A percentile compares a stretch with the other conserved stretches of the same genome.
These are phyloP conservation scores for Periparus ater DNA, from an alignment of 2,797 vertebrate genomes.

Conservation along the genomic window DNA sequence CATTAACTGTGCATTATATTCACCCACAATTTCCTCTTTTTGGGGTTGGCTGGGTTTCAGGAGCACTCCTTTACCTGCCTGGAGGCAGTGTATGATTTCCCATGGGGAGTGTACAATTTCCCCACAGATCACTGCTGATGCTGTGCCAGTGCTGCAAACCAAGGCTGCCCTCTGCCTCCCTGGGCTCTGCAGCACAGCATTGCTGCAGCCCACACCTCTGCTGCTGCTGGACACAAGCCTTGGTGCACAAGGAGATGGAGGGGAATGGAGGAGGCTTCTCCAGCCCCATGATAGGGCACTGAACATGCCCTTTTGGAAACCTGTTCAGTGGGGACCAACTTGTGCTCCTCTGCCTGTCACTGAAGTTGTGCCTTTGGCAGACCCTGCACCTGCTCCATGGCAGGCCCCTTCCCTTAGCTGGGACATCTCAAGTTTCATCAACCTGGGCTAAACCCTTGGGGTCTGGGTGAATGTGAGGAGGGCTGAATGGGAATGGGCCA, in stretches of 20 bases:
- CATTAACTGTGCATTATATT: background rate
- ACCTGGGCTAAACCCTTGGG: background rate
- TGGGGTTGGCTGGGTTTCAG: background rate
- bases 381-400: accelerated
- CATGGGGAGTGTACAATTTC: background rate
- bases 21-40: background rate
- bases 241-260: background rate
- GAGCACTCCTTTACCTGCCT: background rate
- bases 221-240: accelerated
- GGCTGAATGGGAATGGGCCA: background rate
- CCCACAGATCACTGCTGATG: background rate
- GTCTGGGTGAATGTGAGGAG: background rate
- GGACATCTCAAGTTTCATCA: background rate
- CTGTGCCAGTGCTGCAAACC: background rate
- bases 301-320: background rate
- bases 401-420: background rate
- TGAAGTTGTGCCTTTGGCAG: background rate
- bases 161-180: slow-evolving; percentile 50
- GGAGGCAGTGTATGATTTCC: background rate
- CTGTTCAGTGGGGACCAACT: accelerated
- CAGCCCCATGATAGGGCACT: accelerated
- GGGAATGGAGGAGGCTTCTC: background rate
- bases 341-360: background rate
- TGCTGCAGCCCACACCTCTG: background rate
- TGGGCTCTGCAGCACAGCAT: background rate